Percentiles rank a stretch among this genome's conserved stretches.
Evolutionary conservation across 2,113 vertebrate species (phyloP).

Genomic region (Chaetorhynchus papuensis): DNA sequence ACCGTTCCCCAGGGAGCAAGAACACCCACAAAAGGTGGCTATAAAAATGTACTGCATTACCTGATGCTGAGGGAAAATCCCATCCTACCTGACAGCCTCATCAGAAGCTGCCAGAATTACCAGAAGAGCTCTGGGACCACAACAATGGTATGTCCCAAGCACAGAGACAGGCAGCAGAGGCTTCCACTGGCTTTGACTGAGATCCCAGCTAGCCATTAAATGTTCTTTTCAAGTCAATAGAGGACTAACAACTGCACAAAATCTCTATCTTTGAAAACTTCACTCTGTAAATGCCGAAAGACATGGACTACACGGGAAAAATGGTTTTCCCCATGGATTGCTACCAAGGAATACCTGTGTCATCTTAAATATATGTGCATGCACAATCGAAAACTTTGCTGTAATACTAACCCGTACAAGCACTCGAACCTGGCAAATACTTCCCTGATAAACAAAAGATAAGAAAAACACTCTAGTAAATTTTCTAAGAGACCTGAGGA

Average conservation of each 20-base stretch:
- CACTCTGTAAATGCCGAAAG: not conserved
- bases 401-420: not conserved
- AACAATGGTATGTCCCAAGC: not conserved
- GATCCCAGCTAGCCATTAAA: not conserved
- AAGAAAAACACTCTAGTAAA: not conserved
- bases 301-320: rapidly evolving
- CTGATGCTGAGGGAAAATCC: not conserved
- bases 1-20: not conserved
- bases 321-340: not conserved
- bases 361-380: not conserved
- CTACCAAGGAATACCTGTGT: not conserved
- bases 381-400: not conserved
- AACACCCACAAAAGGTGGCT: not conserved
- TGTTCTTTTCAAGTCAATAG: not conserved
- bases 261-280: not conserved
- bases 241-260: not conserved
- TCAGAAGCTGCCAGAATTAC: not conserved
- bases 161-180: not conserved
- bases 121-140: not conserved
- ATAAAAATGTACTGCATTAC: not conserved
- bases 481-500: not conserved
- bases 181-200: not conserved
- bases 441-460: not conserved
- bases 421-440: not conserved
- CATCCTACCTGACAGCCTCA: not conserved